phyloP scores from a whole-genome alignment of 1,140 invertebrate species.

The Prorops nasuta region DNA sequence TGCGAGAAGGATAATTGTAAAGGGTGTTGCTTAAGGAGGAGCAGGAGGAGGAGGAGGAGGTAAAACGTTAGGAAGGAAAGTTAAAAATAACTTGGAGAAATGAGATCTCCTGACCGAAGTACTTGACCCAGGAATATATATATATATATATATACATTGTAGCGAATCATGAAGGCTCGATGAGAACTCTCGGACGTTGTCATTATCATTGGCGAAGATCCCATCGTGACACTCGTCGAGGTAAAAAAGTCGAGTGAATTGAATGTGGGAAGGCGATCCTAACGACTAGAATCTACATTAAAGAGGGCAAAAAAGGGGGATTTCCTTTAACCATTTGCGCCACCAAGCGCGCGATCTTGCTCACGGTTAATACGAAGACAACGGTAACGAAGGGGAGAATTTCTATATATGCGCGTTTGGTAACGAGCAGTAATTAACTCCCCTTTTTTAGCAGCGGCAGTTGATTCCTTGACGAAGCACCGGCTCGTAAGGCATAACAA shows the following conservation, averaged over 20 bases:
- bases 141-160: no score
- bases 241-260: slow-evolving; percentile 23
- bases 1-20: no score
- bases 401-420: neutral
- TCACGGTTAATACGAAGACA: neutral
- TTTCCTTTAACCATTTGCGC: slow-evolving; percentile 38
- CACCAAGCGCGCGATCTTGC: neutral
- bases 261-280: slow-evolving; percentile 32
- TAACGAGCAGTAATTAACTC: slow-evolving; percentile 2
- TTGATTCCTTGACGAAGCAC: neutral
- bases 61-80: no score
- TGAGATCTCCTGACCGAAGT: no score
- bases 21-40: no score
- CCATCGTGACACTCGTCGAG: slow-evolving; percentile 16
- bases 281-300: slow-evolving; percentile 29
- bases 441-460: neutral
- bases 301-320: slow-evolving; percentile 31
- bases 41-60: no score
- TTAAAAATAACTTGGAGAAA: no score
- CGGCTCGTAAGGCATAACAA: neutral
- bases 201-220: slow-evolving; percentile 16
- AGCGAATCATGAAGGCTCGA: no score
- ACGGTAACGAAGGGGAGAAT: neutral
- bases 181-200: no score
- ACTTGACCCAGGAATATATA: no score